These are phyloP conservation scores for Catharus minimus DNA, from an alignment of 2,113 vertebrate species.

Conservation along the genomic window DNA sequence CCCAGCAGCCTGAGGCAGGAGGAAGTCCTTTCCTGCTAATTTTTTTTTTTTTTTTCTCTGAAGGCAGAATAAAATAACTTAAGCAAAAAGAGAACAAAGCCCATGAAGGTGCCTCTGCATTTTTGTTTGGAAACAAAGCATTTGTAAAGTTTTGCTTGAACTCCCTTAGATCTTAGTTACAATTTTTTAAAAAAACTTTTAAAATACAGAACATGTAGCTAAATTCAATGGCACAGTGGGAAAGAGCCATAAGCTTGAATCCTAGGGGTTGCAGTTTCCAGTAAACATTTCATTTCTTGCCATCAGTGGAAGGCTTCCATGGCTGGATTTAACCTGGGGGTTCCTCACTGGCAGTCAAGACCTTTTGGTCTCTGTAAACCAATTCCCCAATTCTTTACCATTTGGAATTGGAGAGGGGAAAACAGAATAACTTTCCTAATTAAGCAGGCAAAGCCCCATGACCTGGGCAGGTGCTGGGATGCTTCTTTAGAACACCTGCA, in stretches of 20 bases:
- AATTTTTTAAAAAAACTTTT: neutral
- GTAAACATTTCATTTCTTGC: neutral
- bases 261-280: neutral
- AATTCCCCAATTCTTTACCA: neutral
- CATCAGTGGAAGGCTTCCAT: neutral
- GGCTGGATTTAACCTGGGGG: neutral
- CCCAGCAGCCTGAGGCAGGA: conserved; percentile 17
- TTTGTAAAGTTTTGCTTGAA: conserved; percentile 33
- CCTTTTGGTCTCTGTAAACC: neutral
- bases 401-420: neutral
- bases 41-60: neutral
- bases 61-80: neutral
- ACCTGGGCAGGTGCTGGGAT: neutral
- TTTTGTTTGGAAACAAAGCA: neutral
- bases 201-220: conserved; percentile 4
- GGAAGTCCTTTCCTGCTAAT: neutral
- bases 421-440: neutral
- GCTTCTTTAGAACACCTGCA: neutral
- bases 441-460: neutral
- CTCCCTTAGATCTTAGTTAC: conserved; percentile 17
- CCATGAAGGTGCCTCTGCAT: neutral
- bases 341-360: neutral
- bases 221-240: conserved; percentile 56
- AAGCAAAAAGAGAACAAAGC: conserved; percentile 33
- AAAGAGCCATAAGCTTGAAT: conserved; percentile 25